Evolutionary conservation across 1,140 invertebrate species (phyloP), one percentile per base, ranked within the genome.

Genomic region (Manduca sexta): DNA sequence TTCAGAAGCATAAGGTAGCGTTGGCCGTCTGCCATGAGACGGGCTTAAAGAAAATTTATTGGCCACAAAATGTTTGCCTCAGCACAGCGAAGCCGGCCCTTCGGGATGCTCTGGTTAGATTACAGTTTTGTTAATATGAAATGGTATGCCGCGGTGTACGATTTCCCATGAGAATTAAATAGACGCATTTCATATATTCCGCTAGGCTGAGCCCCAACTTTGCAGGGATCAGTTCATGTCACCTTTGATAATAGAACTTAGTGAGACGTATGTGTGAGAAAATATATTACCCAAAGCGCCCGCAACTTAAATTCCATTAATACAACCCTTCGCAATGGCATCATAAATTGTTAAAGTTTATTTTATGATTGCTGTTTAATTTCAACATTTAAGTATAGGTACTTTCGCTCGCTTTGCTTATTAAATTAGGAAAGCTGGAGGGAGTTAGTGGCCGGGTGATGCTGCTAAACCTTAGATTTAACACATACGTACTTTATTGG

Each of bases 51-150:
- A 70, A 64, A 67, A 75, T 73, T 68, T 75, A 75, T 49, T 67
- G 61, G 44, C 60, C 59, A 58, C 63, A 74, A 72, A 69, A 70
- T 68, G 63, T 56, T 53, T 51, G 56, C 51, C 47, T 56, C 34
- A 43, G 51, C 52, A 60, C 55, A 41, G 46, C 49, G 42, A 45
- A 21, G 18, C 44, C 10, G 21, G 21, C 54, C 49, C 52, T 60
- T 50, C 18, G 57, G 59, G 61, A 58, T 47, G 21, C 45, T 34
- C 52, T 50, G 49, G 60, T 54, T 59, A 62, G 56, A 74, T 74
- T 69, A 69, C 71, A 74, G 71, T 74, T 71, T 69, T 60, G 65
- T 69, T 71, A 74, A 71, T 71, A 65, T 65, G 62, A 49, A 62
- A 61, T 70, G 59, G 66, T 64, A 18, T 66, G 53, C 46, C 57